phyloP scores from a whole-genome alignment of 2,113 vertebrate species.

The Sprattus sprattus region DNA sequence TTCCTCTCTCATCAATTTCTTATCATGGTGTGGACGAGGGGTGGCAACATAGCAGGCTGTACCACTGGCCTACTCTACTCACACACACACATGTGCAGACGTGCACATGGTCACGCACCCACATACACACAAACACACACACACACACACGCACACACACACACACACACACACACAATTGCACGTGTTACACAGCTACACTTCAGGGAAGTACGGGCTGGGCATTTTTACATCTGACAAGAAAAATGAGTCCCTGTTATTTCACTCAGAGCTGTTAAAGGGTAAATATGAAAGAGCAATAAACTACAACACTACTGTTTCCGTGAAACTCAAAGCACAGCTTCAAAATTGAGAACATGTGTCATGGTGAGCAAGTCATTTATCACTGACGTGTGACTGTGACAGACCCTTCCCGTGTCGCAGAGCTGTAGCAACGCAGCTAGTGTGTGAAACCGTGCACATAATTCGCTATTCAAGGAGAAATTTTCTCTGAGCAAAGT shows the following conservation, averaged over 20 bases:
- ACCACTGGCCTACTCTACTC: not conserved
- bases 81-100: not conserved
- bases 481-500: not conserved
- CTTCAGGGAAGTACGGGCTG: too few species aligned
- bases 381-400: not conserved
- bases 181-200: not conserved
- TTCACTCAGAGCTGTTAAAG: not conserved
- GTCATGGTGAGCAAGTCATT: not conserved
- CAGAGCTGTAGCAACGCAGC: not conserved
- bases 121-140: not conserved
- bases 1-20: not conserved
- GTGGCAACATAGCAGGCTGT: not conserved
- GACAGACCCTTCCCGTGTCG: not conserved
- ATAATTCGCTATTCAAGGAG: not conserved
- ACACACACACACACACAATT: not conserved
- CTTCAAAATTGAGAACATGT: not conserved
- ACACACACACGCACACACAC: not conserved
- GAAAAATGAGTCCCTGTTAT: too few species aligned
- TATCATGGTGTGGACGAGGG: not conserved
- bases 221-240: too few species aligned
- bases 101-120: not conserved
- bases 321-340: not conserved
- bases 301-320: not conserved
- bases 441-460: not conserved
- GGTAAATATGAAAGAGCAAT: too few species aligned